Conservation (phyloP, 2,797 vertebrate species). For the Cyclopterus lumpus region DNA sequence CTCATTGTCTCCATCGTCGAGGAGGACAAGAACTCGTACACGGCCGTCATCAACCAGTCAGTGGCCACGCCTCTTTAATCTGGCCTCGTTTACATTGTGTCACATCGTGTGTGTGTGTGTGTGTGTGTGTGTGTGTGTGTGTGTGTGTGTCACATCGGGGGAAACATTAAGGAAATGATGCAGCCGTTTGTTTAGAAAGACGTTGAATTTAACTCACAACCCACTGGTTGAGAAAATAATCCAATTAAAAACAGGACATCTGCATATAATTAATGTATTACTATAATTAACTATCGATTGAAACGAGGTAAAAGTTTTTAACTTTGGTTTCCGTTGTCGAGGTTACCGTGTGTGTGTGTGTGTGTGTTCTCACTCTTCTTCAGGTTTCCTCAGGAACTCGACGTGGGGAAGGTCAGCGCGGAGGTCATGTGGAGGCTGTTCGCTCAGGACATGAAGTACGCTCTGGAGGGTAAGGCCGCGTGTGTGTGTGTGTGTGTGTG, state of each 20-base stretch:
- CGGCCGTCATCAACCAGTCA: constrained; percentile 95
- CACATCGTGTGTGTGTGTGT: no score
- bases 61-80: constrained; percentile 49
- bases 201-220: no score
- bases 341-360: no score
- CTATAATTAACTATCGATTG: background rate
- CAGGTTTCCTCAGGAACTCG: constrained; percentile 90
- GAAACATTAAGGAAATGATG: background rate
- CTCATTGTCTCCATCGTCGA: constrained; percentile 99
- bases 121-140: no score
- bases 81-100: background rate
- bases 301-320: background rate
- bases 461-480: constrained; percentile 90
- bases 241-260: background rate
- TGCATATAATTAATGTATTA: background rate
- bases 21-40: constrained; percentile 96
- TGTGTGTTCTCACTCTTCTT: no score
- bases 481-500: constrained; percentile 1
- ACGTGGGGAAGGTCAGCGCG: constrained; percentile 94
- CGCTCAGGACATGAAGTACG: constrained; percentile 97
- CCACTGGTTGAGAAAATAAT: no score
- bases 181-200: no score
- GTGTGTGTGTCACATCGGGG: no score
- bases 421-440: constrained; percentile 98
- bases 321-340: no score